Evolutionary conservation across 1,140 invertebrate genomes (phyloP).

Genomic region (Latrodectus geometricus): DNA sequence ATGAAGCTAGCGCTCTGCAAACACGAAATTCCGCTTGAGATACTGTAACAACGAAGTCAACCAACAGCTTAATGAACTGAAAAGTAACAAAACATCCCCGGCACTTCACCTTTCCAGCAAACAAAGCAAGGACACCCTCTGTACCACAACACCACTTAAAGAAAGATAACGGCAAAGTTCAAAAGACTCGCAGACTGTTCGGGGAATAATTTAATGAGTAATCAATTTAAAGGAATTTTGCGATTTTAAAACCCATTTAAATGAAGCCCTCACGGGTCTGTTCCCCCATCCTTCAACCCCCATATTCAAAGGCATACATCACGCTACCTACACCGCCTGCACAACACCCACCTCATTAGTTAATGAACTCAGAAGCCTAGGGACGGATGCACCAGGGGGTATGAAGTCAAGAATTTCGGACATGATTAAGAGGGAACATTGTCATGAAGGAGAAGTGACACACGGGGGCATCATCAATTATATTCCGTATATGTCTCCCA

Average conservation of each 20-base stretch:
- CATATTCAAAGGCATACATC: neutral
- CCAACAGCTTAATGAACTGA: no score
- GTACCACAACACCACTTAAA: neutral
- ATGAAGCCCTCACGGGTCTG: conserved; percentile 12
- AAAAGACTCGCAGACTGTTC: neutral
- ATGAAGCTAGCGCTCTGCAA: neutral
- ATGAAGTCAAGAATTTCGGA: conserved; percentile 33
- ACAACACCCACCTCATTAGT: conserved; percentile 21
- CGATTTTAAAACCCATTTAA: conserved; percentile 47
- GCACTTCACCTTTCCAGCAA: no score
- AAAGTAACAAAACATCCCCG: no score
- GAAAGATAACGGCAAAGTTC: neutral
- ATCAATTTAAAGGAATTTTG: conserved; percentile 46
- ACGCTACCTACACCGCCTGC: neutral
- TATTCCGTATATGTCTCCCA: neutral
- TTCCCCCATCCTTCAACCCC: neutral
- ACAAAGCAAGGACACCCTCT: no score
- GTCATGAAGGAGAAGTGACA: conserved; percentile 15
- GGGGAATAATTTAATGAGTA: conserved; percentile 37
- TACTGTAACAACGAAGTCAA: no score
- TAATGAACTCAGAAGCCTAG: conserved; percentile 25
- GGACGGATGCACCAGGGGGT: neutral
- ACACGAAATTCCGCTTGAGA: neutral
- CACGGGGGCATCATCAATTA: conserved; percentile 30
- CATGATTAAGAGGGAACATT: conserved; percentile 32